Evolutionary conservation across 1,140 invertebrate species (phyloP), one percentile per base, ranked within the genome.

Genomic region (Cryptotermes secundus): DNA sequence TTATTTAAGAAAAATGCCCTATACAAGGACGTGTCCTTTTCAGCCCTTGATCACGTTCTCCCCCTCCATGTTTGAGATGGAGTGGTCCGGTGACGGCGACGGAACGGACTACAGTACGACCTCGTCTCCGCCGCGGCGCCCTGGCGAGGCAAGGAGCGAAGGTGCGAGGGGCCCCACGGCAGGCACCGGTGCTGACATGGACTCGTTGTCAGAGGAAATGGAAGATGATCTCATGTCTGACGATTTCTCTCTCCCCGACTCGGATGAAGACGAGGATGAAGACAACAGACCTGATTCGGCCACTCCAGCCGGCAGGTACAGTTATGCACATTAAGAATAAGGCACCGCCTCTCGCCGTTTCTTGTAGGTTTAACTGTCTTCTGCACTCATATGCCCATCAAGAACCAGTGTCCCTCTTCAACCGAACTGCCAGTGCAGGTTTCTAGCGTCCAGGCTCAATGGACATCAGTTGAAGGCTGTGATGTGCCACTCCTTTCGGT

Each of bases 191-290:
- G 79, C 83, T 84, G 88, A 89, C 82, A 83, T 84, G 9, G 89
- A 90, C 85, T 89, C 89, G 16, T 84, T 89, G 49, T 89, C 89
- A 2, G 89, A 90, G 34, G 89, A 90, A 79, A 19, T 84, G 83
- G 83, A 84, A 24, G 80, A 84, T 80, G 84, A 84, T 45, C 84
- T 84, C 72, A 82, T 82, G 84, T 90, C 89, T 12, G 89, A 90
- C 79, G 89, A 90, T 35, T 89, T 90, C 87, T 90, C 89, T 84
- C 89, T 89, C 0, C 89, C 90, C 80, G 89, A 90, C 26, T 89
- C 89, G 0, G 89, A 90, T 31, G 89, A 90, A 34, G 89, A 90
- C 1, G 88, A 89, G 7, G 89, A 3, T 88, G 87, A 84, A 86
- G 85, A 49, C 36, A 86, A 87, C 34, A 84, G 87, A 10, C 86